phyloP scores from a whole-genome alignment of 30 jellyfish, hydroid and myxozoan genomes.

The Clytia hemisphaerica region DNA sequence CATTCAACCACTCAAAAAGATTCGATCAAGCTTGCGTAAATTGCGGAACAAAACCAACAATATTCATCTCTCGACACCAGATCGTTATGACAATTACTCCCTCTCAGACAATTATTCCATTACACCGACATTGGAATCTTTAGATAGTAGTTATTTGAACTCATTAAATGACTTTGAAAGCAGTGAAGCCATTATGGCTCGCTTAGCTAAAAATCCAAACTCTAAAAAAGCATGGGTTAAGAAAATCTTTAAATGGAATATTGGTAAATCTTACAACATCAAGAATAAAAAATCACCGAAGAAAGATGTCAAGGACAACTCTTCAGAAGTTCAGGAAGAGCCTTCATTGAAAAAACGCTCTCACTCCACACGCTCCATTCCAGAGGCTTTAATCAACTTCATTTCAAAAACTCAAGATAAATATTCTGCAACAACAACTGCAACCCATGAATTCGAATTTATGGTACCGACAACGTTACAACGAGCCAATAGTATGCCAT shows the following conservation, averaged over 20 bases:
- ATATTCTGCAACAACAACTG: neutral
- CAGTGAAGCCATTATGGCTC: conserved; percentile 8
- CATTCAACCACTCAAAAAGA: conserved; percentile 3
- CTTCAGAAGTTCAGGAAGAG: neutral
- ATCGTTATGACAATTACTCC: no score
- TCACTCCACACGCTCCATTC: conserved; percentile 24
- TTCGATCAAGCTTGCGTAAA: conserved; percentile 3
- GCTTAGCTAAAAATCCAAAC: conserved; percentile 1
- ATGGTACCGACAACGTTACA: conserved; percentile 1
- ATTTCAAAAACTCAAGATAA: neutral
- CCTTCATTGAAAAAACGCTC: neutral
- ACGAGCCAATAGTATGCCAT: conserved; percentile 17
- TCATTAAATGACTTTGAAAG: neutral
- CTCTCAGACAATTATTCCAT: no score
- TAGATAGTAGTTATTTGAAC: conserved; percentile 3
- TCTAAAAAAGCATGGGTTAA: conserved; percentile 1
- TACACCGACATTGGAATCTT: conserved; percentile 5
- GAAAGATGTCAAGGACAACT: no score
- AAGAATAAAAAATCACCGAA: no score
- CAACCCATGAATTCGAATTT: no score
- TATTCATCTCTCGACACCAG: no score
- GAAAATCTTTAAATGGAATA: neutral
- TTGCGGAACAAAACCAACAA: no score
- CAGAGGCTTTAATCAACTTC: conserved; percentile 5
- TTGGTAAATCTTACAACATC: neutral